A percentile compares a stretch with the other conserved stretches of the same genome.
Evolutionary conservation across 1,140 invertebrate genomes (phyloP).

Genomic region (Phocides pigmalion): DNA sequence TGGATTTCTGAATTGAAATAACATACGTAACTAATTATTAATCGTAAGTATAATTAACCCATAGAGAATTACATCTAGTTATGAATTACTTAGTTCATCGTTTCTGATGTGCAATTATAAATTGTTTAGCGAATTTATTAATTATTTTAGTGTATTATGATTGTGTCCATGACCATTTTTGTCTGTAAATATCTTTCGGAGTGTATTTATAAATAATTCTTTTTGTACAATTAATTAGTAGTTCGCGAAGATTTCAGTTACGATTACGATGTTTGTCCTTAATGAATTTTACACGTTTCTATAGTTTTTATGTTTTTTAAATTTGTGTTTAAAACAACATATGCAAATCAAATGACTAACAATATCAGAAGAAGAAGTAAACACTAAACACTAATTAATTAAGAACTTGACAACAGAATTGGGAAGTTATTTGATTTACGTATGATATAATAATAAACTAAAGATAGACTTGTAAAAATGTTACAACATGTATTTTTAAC

Average conservation of each 20-base stretch:
- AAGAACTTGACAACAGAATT: constrained; percentile 40
- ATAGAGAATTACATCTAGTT: constrained; percentile 70
- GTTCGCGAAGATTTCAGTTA: constrained; percentile 48
- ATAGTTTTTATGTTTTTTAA: constrained; percentile 49
- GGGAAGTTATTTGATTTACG: constrained; percentile 63
- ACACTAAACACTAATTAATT: constrained; percentile 34
- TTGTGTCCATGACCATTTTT: constrained; percentile 60
- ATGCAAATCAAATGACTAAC: constrained; percentile 56
- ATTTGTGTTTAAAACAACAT: constrained; percentile 50
- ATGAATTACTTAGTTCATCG: constrained; percentile 68
- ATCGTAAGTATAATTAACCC: constrained; percentile 74
- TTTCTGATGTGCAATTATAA: constrained; percentile 68
- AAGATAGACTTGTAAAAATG: constrained; percentile 83
- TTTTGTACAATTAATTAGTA: constrained; percentile 54
- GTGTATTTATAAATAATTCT: constrained; percentile 68
- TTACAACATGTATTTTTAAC: constrained; percentile 84
- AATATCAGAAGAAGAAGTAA: constrained; percentile 28
- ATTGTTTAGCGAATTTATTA: constrained; percentile 80
- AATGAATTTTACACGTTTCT: constrained; percentile 43
- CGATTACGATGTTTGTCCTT: constrained; percentile 52
- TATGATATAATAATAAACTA: constrained; percentile 52
- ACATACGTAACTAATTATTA: constrained; percentile 79
- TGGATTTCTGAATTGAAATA: constrained; percentile 69
- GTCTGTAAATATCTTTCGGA: constrained; percentile 77
- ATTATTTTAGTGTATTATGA: constrained; percentile 64